Percentiles rank a stretch among this genome's conserved stretches.
phyloP scores from a whole-genome alignment of 2,113 vertebrate genomes.

The Arvicanthis niloticus region DNA sequence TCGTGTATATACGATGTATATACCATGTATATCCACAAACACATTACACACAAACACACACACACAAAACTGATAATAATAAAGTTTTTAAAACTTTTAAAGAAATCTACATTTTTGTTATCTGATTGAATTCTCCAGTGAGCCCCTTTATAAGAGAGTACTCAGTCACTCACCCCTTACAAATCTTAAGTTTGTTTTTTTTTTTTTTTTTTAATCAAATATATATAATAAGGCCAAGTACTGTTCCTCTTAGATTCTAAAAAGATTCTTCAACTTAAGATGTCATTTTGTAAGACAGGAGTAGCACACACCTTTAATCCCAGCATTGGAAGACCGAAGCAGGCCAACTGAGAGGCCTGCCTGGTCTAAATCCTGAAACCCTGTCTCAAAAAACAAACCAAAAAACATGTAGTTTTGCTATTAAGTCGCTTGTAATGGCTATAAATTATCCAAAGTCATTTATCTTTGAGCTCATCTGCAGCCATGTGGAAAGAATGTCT shows the following conservation, averaged over 20 bases:
- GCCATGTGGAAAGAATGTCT: slow-evolving; percentile 8
- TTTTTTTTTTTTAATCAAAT: slow-evolving; percentile 38
- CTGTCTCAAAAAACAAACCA: not conserved
- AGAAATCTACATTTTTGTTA: slow-evolving; percentile 13
- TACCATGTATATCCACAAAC: not conserved
- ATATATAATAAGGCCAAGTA: not conserved
- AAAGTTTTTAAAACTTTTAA: not conserved
- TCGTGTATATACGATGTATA: not conserved
- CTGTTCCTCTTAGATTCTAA: slow-evolving; percentile 14
- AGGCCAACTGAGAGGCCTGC: not conserved
- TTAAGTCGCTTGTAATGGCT: not conserved
- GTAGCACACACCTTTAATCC: not conserved
- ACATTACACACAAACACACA: not conserved
- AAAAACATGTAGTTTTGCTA: not conserved
- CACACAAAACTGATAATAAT: not conserved
- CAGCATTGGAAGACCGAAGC: not conserved
- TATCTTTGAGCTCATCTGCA: not conserved
- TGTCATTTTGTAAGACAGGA: not conserved
- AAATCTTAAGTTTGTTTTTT: not conserved
- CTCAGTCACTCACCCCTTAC: not conserved
- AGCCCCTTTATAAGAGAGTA: slow-evolving; percentile 44
- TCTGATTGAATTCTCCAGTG: not conserved
- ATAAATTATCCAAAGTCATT: slow-evolving; percentile 41
- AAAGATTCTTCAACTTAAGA: slow-evolving; percentile 40
- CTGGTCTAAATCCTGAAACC: not conserved